A percentile compares a stretch with the other conserved stretches of the same genome.
Conservation (phyloP, 2,888 invertebrate species). For the Orthosia cruda region DNA sequence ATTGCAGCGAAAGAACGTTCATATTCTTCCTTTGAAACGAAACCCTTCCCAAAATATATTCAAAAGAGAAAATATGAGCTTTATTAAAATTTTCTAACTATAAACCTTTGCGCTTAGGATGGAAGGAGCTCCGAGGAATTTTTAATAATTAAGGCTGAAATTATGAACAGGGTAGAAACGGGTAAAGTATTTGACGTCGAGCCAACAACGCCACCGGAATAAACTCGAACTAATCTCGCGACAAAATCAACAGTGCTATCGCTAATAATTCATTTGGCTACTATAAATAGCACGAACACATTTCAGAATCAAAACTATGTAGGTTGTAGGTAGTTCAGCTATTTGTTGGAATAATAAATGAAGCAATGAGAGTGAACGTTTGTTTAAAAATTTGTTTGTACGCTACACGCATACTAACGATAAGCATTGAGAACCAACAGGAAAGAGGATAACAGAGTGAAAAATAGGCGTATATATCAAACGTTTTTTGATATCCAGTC, state of each 20-base stretch:
- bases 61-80: slow-evolving; percentile 31
- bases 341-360: slow-evolving; percentile 38
- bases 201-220: slow-evolving; percentile 42
- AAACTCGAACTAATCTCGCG: slow-evolving; percentile 56
- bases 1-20: slow-evolving; percentile 28
- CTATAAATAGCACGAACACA: slow-evolving; percentile 44
- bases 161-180: slow-evolving; percentile 37
- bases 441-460: slow-evolving; percentile 42
- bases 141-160: slow-evolving; percentile 42
- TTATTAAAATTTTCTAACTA: slow-evolving; percentile 22
- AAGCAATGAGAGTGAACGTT: slow-evolving; percentile 22
- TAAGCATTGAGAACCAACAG: slow-evolving; percentile 37
- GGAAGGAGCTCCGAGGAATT: slow-evolving; percentile 35
- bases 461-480: slow-evolving; percentile 12
- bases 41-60: slow-evolving; percentile 25
- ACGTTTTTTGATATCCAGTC: slow-evolving; percentile 28
- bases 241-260: slow-evolving; percentile 53
- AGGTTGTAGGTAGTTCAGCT: slow-evolving; percentile 25
- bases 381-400: slow-evolving; percentile 29
- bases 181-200: slow-evolving; percentile 40
- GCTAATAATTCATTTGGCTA: slow-evolving; percentile 49
- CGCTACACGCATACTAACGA: slow-evolving; percentile 18
- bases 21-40: slow-evolving; percentile 25
- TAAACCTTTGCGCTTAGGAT: slow-evolving; percentile 27
- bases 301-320: slow-evolving; percentile 38